Evolutionary conservation across 1,140 invertebrate species (phyloP), one percentile per base, ranked within the genome.

Genomic region (Chrysoperla carnea): DNA sequence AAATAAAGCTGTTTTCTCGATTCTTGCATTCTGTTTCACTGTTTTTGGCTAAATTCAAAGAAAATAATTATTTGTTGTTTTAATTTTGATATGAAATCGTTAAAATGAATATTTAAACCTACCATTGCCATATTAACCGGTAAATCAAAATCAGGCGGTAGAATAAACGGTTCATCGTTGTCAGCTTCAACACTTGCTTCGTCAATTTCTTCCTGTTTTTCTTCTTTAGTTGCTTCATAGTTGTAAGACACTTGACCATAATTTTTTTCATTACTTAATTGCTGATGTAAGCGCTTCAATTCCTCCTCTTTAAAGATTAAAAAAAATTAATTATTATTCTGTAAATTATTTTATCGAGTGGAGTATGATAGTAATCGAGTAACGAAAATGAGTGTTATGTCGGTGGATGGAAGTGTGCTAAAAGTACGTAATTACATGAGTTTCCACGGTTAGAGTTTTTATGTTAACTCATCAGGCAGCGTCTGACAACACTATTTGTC

Each of bases 1-100:
- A 66, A 98, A 98, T 39, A 78, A 66, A 0, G 94, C 92, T 1
- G 95, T 99, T 65, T 93, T 96, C 57, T 94, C 89, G 54, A 99
- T 96, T 41, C 96, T 88, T 5, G 84, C 79, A 63, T 95, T 88
- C 49, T 85, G 72, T 57, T 96, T 97, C 52, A 83, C 74, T 6
- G 81, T 87, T 48, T 81, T 76, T n/a, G 94, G 94, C 88, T 96
- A 60, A 48, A 73, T 63, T 52, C 52, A 49, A 40, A 40, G n/a
- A n/a, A n/a, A n/a, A n/a, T 50, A 39, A 46, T 31, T 17, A 45
- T 15, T 48, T 42, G 48, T 17, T 13, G 38, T 17, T 37, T 37
- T 23, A 23, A 23, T 23, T 23, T 3, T 23, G 17, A 23, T 5
- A 23, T 5, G 5, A 23, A 23, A 23, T 23, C 17, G 5, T 23